Evolutionary conservation across 2,113 vertebrate species (phyloP).

Genomic region (Sorex araneus): DNA sequence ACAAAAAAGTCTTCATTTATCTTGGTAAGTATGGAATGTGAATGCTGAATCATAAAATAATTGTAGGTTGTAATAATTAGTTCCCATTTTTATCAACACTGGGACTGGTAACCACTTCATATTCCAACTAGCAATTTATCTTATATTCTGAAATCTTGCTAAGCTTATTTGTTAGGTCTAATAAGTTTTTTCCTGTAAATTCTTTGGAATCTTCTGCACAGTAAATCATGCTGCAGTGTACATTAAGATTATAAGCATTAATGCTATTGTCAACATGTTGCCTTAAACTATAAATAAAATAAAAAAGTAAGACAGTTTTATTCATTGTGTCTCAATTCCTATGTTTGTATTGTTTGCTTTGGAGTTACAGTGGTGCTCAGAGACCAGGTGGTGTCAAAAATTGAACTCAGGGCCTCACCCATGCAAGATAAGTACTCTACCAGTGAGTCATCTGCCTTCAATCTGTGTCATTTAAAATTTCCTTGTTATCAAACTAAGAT

Average conservation of each 20-base stretch:
- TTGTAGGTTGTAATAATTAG: not conserved
- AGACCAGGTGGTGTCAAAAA: no score
- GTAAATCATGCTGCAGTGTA: not conserved
- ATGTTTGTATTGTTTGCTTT: no score
- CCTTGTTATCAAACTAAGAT: not conserved
- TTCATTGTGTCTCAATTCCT: no score
- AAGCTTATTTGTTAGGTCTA: constrained; percentile 13
- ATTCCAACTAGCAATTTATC: not conserved
- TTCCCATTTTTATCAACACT: not conserved
- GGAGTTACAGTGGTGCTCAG: no score
- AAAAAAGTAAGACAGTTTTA: not conserved
- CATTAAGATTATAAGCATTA: no score
- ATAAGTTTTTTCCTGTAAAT: not conserved
- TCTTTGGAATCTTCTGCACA: not conserved
- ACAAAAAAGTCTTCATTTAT: no score
- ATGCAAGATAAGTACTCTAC: no score
- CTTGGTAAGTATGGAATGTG: not conserved
- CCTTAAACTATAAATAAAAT: no score
- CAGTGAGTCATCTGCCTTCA: not conserved
- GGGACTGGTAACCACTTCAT: not conserved
- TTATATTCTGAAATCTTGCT: constrained; percentile 1
- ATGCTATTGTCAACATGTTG: no score
- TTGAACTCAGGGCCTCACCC: no score
- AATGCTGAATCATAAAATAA: not conserved
- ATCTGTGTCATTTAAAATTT: not conserved